A percentile compares a stretch with the other conserved stretches of the same genome.
These are phyloP conservation scores for Pterocles gutturalis DNA, from an alignment of 2,113 vertebrate genomes.

Conservation along the genomic window DNA sequence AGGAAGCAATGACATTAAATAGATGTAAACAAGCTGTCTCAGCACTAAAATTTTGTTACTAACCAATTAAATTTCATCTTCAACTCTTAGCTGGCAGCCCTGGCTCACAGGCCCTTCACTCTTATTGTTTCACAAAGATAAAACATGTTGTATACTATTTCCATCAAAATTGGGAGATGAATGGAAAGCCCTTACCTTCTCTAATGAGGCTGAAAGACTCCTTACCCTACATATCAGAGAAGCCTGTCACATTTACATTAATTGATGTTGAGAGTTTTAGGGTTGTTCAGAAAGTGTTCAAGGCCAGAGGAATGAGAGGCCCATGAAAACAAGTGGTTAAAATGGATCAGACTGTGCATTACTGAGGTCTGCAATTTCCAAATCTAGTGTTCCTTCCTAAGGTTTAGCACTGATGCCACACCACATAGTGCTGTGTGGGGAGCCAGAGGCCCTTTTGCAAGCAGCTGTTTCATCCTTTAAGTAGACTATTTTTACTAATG, in stretches of 20 bases:
- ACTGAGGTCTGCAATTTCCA: not conserved
- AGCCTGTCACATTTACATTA: slow-evolving; percentile 60
- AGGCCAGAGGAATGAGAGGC: not conserved
- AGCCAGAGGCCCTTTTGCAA: not conserved
- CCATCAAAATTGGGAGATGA: slow-evolving; percentile 46
- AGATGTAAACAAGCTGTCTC: slow-evolving; percentile 74
- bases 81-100: slow-evolving; percentile 54
- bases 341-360: not conserved
- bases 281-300: not conserved
- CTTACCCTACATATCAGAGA: slow-evolving; percentile 37
- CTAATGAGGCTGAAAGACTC: slow-evolving; percentile 62
- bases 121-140: slow-evolving; percentile 52
- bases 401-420: not conserved
- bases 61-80: slow-evolving; percentile 72
- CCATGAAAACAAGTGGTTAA: not conserved
- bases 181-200: slow-evolving; percentile 41
- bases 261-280: slow-evolving; percentile 40
- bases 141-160: slow-evolving; percentile 50
- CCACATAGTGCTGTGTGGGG: not conserved
- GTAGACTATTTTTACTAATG: not conserved
- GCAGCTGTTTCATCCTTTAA: not conserved
- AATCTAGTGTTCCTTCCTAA: not conserved
- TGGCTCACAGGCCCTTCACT: slow-evolving; percentile 46
- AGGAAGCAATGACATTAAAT: slow-evolving; percentile 66
- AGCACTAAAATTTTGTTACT: slow-evolving; percentile 71